These are phyloP conservation scores for Chamaea fasciata DNA, from an alignment of 2,113 vertebrate species.

Conservation along the genomic window DNA sequence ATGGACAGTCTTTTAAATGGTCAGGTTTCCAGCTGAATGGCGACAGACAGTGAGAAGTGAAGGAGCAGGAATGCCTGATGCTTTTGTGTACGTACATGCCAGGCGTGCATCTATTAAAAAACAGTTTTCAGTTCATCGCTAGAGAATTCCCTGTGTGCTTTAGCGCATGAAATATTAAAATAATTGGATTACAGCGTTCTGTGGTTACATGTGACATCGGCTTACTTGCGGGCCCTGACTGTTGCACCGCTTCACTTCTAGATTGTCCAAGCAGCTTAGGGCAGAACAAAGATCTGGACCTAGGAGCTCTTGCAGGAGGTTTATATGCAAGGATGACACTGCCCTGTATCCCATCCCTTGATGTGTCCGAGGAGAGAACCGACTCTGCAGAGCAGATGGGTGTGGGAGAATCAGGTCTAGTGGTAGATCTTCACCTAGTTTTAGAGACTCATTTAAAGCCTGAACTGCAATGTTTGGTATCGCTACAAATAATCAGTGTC, in stretches of 20 bases:
- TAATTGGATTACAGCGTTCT: background rate
- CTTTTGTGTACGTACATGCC: background rate
- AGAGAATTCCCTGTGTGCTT: background rate
- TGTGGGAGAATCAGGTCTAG: background rate
- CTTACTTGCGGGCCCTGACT: background rate
- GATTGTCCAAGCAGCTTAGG: background rate
- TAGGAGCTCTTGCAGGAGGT: background rate
- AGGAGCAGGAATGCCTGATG: background rate
- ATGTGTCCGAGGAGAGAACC: rapidly evolving
- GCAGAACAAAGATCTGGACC: background rate
- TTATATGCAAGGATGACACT: background rate
- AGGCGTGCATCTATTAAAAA: background rate
- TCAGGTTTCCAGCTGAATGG: background rate
- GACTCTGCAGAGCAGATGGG: background rate
- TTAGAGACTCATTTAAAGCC: background rate
- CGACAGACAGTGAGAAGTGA: background rate
- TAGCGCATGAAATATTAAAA: background rate
- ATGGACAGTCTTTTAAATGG: rapidly evolving
- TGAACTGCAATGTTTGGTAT: background rate
- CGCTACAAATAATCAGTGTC: background rate
- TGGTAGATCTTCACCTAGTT: background rate
- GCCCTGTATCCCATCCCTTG: background rate
- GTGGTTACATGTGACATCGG: background rate
- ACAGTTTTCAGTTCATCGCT: background rate
- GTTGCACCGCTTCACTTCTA: background rate